Evolutionary conservation across 2,797 vertebrate genomes (phyloP).

Genomic region (Tarsius wallacei): DNA sequence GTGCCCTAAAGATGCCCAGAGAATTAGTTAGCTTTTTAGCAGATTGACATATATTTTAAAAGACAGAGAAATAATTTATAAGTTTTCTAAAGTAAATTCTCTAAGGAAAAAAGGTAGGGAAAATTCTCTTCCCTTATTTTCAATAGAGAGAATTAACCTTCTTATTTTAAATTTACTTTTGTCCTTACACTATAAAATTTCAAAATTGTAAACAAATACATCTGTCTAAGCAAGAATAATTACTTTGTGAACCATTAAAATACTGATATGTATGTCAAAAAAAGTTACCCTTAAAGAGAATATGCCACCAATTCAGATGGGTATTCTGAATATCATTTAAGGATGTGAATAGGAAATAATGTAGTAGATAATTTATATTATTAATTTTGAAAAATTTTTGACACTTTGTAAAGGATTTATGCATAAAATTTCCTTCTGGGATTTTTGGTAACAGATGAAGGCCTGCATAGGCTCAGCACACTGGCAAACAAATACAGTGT

Average conservation of each 20-base stretch:
- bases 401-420: neutral
- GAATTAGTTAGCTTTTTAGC: neutral
- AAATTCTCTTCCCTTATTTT: neutral
- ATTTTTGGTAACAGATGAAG: neutral
- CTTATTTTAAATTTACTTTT: neutral
- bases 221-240: neutral
- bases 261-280: neutral
- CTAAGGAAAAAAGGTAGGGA: neutral
- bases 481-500: rapidly evolving
- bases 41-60: neutral
- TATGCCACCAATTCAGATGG: neutral
- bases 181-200: neutral
- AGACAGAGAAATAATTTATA: neutral
- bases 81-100: neutral
- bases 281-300: neutral
- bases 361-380: neutral
- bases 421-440: neutral
- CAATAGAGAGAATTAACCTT: neutral
- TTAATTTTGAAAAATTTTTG: neutral
- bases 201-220: neutral
- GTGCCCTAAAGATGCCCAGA: neutral
- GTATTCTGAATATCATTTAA: neutral
- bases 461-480: too few species aligned
- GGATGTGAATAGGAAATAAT: neutral
- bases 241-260: neutral